These are phyloP conservation scores for Galeruca laticollis DNA, from an alignment of 2,888 invertebrate genomes.

Conservation along the genomic window DNA sequence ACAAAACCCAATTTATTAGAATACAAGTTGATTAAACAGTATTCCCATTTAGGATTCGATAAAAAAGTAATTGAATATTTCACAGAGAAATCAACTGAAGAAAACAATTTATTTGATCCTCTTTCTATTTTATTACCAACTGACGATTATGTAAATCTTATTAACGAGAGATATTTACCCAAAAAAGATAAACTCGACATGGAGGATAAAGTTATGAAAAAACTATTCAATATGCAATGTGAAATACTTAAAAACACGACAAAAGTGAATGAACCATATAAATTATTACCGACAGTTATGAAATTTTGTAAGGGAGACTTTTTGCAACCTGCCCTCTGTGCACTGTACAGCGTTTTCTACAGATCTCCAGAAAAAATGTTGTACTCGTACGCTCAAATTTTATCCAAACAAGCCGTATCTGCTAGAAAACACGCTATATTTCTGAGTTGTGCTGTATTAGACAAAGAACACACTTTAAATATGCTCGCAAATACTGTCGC, in stretches of 20 bases:
- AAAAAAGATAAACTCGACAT: slow-evolving; percentile 45
- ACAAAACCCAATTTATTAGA: background rate
- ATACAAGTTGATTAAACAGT: slow-evolving; percentile 30
- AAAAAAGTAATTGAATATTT: slow-evolving; percentile 31
- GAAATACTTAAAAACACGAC: slow-evolving; percentile 37
- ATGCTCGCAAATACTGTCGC: slow-evolving; percentile 33
- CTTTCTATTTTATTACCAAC: slow-evolving; percentile 43
- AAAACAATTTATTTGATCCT: slow-evolving; percentile 24
- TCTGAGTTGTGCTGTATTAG: slow-evolving; percentile 44
- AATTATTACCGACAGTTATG: slow-evolving; percentile 43
- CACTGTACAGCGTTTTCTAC: slow-evolving; percentile 48
- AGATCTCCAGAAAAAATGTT: slow-evolving; percentile 45
- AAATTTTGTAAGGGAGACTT: slow-evolving; percentile 51
- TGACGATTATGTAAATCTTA: slow-evolving; percentile 42
- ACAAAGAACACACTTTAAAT: slow-evolving; percentile 36
- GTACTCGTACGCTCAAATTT: slow-evolving; percentile 35
- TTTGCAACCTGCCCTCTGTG: slow-evolving; percentile 42
- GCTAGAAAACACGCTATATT: slow-evolving; percentile 50
- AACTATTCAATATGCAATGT: slow-evolving; percentile 46
- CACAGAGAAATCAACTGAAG: slow-evolving; percentile 5
- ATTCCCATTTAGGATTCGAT: slow-evolving; percentile 44
- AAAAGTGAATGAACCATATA: slow-evolving; percentile 36
- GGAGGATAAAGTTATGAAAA: slow-evolving; percentile 38
- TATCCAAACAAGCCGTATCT: slow-evolving; percentile 48
- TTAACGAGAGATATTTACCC: slow-evolving; percentile 43